Evolutionary conservation across 2,888 invertebrate genomes (phyloP).

Genomic region (Heliothis peltigera): DNA sequence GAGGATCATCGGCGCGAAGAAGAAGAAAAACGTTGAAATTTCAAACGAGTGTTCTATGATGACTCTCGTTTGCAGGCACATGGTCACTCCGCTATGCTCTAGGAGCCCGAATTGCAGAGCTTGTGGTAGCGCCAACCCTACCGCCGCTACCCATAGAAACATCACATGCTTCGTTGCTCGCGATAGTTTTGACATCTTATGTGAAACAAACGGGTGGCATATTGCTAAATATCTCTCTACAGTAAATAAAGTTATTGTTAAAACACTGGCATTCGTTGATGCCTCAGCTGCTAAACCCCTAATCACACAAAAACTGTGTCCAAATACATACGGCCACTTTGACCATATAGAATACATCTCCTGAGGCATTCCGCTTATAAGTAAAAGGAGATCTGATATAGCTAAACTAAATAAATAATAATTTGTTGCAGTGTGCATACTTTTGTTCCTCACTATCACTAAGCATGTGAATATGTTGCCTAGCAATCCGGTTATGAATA

Average conservation of each 20-base stretch:
- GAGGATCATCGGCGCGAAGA: constrained; percentile 93
- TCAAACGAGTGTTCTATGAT: constrained; percentile 92
- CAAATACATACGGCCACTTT: constrained; percentile 94
- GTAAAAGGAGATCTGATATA: constrained; percentile 94
- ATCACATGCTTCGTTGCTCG: constrained; percentile 95
- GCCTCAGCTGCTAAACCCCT: constrained; percentile 95
- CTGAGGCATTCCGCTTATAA: constrained; percentile 94
- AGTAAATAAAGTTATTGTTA: constrained; percentile 96
- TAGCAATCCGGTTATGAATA: constrained; percentile 94
- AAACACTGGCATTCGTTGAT: constrained; percentile 93
- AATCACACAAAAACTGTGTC: constrained; percentile 94
- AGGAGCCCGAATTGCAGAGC: constrained; percentile 87
- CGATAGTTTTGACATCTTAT: constrained; percentile 96
- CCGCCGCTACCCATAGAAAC: constrained; percentile 94
- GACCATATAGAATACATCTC: constrained; percentile 95
- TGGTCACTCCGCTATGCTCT: constrained; percentile 76
- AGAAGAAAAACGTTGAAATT: constrained; percentile 93
- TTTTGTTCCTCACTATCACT: constrained; percentile 94
- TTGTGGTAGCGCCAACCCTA: constrained; percentile 93
- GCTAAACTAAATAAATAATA: constrained; percentile 96
- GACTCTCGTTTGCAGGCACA: constrained; percentile 87
- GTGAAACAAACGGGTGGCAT: constrained; percentile 91
- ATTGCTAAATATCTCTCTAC: constrained; percentile 93
- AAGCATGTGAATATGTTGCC: constrained; percentile 96
- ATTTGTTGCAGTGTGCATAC: constrained; percentile 95